Evolutionary conservation across 2,797 vertebrate genomes (phyloP).

Genomic region (Odontamblyopus lacepedii): DNA sequence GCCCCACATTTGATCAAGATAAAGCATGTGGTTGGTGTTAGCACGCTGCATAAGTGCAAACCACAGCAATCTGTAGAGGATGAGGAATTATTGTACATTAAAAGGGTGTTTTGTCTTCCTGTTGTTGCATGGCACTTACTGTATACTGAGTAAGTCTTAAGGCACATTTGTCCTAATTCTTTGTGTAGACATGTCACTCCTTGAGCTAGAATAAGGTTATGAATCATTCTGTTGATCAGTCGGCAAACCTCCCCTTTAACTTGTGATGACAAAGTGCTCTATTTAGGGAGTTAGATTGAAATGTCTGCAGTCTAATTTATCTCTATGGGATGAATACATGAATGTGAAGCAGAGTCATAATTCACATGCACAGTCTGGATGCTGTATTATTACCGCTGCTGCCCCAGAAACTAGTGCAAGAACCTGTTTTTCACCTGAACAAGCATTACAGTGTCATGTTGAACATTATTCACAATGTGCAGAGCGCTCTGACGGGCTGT

Average conservation of each 20-base stretch:
- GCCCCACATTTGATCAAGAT: conserved; percentile 73
- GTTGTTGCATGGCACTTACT: conserved; percentile 31
- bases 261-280: conserved; percentile 76
- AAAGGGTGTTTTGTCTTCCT: conserved; percentile 41
- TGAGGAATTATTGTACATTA: conserved; percentile 46
- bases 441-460: conserved; percentile 78
- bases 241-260: conserved; percentile 50
- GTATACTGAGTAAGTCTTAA: conserved; percentile 22
- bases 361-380: conserved; percentile 61
- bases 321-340: conserved; percentile 76
- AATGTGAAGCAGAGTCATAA: conserved; percentile 78
- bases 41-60: conserved; percentile 6
- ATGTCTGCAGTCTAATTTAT: conserved; percentile 73
- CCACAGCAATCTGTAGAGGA: conserved; percentile 10
- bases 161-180: conserved; percentile 29
- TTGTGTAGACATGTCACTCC: conserved; percentile 17
- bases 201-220: conserved; percentile 34
- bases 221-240: conserved; percentile 60
- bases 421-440: conserved; percentile 81
- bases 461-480: conserved; percentile 76
- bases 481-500: conserved; percentile 56
- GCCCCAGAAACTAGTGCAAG: conserved; percentile 76
- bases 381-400: conserved; percentile 79
- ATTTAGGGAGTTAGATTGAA: conserved; percentile 78
- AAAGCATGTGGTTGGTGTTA: conserved; percentile 20